Evolutionary conservation across 2,888 invertebrate species (phyloP), one percentile per base, ranked within the genome.

Genomic region (Punctoribates punctum): DNA sequence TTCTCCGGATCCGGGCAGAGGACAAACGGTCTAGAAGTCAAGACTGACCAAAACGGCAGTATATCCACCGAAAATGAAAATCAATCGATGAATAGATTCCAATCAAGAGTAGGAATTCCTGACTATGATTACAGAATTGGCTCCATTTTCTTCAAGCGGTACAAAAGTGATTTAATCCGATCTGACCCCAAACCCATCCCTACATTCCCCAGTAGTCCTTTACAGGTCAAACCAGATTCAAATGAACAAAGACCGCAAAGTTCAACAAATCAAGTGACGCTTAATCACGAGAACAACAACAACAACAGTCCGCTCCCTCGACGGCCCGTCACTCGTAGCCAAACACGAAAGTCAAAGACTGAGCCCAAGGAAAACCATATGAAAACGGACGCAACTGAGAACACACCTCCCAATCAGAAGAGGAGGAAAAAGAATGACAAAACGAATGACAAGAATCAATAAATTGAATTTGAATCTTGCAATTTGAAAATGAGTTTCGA

Each of bases 121-220:
- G 75, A 75, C 34, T 67, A 46, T 27, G 75, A 38, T 23, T 73
- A 42, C 70, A 75, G 20, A 60, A 20, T 65, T n/a, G 67, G 67
- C 1, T 34, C 3, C 27, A 34, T 75, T 27, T 20, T 62, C 38
- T 75, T 75, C 25, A 73, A 51, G 23, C 38, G 73, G 20, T 27
- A 67, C 38, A 67, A 67, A 34, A 34, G 5, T 13, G 65, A 67
- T 38, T 29, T 67, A 38, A 67, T 15, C 20, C 4, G 6, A 38
- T 38, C 20, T 60, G 25, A 60, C 2, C 1, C 23, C 17, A 60
- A 25, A 9, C 13, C 42, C 11, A 8, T 13, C n/a, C n/a, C n/a
- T n/a, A n/a, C n/a, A n/a, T n/a, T n/a, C n/a, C n/a, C n/a, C n/a
- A n/a, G n/a, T n/a, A n/a, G n/a, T n/a, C n/a, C n/a, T n/a, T n/a